Percentiles rank a stretch among this genome's conserved stretches.
These are phyloP conservation scores for Slavum lentiscoides DNA, from an alignment of 2,888 invertebrate genomes.

Conservation along the genomic window DNA sequence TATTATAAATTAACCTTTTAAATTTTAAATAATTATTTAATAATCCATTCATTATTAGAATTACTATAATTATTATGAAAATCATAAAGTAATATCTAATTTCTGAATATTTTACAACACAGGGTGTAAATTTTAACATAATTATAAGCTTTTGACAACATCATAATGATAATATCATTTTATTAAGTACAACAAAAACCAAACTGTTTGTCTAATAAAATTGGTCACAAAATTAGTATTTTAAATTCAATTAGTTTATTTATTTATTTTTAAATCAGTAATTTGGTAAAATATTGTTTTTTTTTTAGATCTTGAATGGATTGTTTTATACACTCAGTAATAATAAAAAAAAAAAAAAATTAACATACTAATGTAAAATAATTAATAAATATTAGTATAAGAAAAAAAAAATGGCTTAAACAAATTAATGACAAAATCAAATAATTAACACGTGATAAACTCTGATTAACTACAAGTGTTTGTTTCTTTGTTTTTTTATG, in stretches of 20 bases:
- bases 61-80: neutral
- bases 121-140: conserved; percentile 14
- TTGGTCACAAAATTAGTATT: conserved; percentile 19
- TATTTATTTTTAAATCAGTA: neutral
- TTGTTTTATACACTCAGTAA: conserved; percentile 12
- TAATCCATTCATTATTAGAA: neutral
- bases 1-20: neutral
- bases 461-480: conserved; percentile 48
- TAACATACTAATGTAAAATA: too few relatives aligned
- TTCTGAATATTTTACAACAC: conserved; percentile 9
- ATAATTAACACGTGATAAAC: conserved; percentile 45
- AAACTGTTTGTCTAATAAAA: neutral
- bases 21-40: neutral
- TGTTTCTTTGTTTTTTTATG: neutral
- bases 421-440: conserved; percentile 39
- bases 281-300: conserved; percentile 15
- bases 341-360: neutral
- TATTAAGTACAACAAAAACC: conserved; percentile 43
- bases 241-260: conserved; percentile 2
- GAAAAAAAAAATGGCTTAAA: conserved; percentile 36
- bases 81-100: neutral
- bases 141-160: conserved; percentile 25
- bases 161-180: conserved; percentile 9
- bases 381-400: conserved; percentile 34
- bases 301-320: neutral